phyloP scores from a whole-genome alignment of 2,888 invertebrate species.

The Dione juno region DNA sequence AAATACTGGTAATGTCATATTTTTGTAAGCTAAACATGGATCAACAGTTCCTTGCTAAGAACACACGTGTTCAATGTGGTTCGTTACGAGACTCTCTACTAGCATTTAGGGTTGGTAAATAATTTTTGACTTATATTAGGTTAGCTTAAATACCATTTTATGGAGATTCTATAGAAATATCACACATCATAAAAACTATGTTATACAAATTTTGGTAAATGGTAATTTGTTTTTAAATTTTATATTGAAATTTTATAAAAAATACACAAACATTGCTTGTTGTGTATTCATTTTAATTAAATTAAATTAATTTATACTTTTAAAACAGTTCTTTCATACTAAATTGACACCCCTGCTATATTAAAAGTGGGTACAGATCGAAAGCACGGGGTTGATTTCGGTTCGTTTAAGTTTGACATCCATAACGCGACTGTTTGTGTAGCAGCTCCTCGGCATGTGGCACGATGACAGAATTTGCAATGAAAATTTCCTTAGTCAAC shows the following conservation, averaged over 20 bases:
- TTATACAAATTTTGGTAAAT: background rate
- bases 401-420: slow-evolving; percentile 83
- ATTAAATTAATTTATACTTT: background rate
- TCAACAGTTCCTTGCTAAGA: slow-evolving; percentile 50
- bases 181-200: background rate
- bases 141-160: background rate
- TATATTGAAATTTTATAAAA: too few species aligned
- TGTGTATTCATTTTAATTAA: background rate
- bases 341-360: slow-evolving; percentile 47
- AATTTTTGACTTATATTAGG: background rate
- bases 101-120: slow-evolving; percentile 45
- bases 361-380: slow-evolving; percentile 50
- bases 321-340: too few species aligned
- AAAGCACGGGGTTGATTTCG: slow-evolving; percentile 70
- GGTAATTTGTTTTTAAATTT: too few species aligned
- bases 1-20: slow-evolving; percentile 30
- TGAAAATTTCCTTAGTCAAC: slow-evolving; percentile 77
- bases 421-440: slow-evolving; percentile 77
- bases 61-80: slow-evolving; percentile 58
- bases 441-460: slow-evolving; percentile 65
- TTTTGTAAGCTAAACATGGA: slow-evolving; percentile 49
- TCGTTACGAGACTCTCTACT: slow-evolving; percentile 64
- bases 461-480: slow-evolving; percentile 79
- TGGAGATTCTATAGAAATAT: background rate
- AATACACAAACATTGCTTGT: too few species aligned